Conservation (phyloP, 2,888 invertebrate genomes). For the Meteorus cinctellus region DNA sequence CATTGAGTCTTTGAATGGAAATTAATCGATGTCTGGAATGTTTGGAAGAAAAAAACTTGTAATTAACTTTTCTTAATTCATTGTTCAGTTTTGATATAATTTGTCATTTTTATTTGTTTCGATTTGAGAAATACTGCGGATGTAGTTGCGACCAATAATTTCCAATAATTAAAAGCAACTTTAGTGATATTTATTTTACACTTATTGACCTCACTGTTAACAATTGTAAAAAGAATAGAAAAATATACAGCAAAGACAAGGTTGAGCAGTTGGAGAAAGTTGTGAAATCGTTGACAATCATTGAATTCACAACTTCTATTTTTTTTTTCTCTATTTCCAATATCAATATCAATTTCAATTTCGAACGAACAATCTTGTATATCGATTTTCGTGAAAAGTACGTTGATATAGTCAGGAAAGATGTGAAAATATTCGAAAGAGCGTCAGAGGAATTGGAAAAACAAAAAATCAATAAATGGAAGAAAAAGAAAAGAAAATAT, state of each 20-base stretch:
- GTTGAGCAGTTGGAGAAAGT: slow-evolving; percentile 1
- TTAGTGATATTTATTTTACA: background rate
- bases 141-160: no score
- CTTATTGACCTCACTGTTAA: background rate
- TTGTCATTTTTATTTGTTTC: no score
- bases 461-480: background rate
- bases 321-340: slow-evolving; percentile 50
- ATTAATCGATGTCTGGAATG: no score
- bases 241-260: background rate
- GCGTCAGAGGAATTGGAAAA: slow-evolving; percentile 14
- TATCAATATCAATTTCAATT: slow-evolving; percentile 58
- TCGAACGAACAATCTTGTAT: slow-evolving; percentile 41
- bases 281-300: background rate
- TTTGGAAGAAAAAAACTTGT: no score
- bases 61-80: no score
- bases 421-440: background rate
- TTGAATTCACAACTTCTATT: background rate
- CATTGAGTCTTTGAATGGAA: no score
- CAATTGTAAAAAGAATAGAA: background rate
- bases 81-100: no score
- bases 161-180: no score
- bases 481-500: slow-evolving; percentile 15
- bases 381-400: background rate
- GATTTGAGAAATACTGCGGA: no score
- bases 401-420: slow-evolving; percentile 1